Base-by-base conservation (phyloP, 2,888 invertebrate species). In the Dioctria rufipes region DNA sequence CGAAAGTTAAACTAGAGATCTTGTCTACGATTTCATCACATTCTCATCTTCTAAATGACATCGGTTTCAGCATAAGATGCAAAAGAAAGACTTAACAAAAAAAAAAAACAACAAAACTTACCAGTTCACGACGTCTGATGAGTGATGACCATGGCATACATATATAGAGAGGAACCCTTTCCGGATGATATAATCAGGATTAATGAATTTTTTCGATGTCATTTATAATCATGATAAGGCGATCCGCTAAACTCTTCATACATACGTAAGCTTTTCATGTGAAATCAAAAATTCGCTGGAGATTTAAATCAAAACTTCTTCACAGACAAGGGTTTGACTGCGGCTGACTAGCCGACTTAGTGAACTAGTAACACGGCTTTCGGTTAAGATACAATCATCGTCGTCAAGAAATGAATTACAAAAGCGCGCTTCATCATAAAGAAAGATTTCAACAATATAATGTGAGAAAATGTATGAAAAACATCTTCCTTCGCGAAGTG, bases 11-110 rank as follows among this genome's bases (percentile, higher is more conserved):
- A 5, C 67, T 67, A 8, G 25, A 67, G 25, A 37, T 43, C 25
- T 43, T 67, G 46, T 46, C 46, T n/a, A 13, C 46, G 49, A 67
- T 67, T 67, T 67, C 67, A 67, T 67, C 46, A 67, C 67, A 46
- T 67, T 66, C 42, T 67, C 67, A 67, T 67, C 67, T 67, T 67
- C 37, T 67, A 46, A 67, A 43, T 43, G 67, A 67, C 67, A 49
- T 67, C 42, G 67, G 67, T 43, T 49, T 67, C 67, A 25, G 42
- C 67, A 25, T 13, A 46, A 67, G 67, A 46, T 42, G 46, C 25
- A 67, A 42, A 4, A 25, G 25, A 25, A 25, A 25, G 25, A 25
- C 25, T 25, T 25, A 25, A 25, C 49, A 46, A 67, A 67, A 67
- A 67, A 46, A 25, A 25, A 67, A 46, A n/a, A n/a, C n/a, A n/a